These are phyloP conservation scores for Ricordea florida DNA, from an alignment of 92 coral and sea anemone species.

Conservation along the genomic window DNA sequence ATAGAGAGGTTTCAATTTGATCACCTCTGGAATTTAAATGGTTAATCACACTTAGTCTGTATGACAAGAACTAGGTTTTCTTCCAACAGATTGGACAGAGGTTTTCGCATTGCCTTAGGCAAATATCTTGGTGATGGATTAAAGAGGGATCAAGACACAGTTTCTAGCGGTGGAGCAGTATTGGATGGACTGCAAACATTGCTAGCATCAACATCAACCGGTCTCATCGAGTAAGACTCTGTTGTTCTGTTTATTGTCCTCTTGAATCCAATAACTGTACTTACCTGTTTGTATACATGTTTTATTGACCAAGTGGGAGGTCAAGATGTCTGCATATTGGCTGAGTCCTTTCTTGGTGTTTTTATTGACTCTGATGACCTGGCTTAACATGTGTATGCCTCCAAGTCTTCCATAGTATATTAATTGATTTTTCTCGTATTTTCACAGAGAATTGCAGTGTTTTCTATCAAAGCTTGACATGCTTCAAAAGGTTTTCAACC, in stretches of 20 bases:
- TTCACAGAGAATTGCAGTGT: conserved; percentile 56
- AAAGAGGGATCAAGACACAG: conserved; percentile 64
- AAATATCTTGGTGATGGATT: conserved; percentile 76
- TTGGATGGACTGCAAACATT: conserved; percentile 70
- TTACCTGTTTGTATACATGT: background rate
- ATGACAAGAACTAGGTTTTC: background rate
- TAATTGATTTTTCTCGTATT: background rate
- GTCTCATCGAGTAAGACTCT: conserved; percentile 29
- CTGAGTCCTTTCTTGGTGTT: too few species aligned
- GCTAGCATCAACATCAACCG: conserved; percentile 49
- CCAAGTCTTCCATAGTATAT: too few species aligned
- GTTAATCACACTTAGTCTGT: background rate
- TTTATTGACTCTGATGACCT: too few species aligned
- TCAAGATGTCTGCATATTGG: too few species aligned
- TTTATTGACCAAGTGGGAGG: background rate
- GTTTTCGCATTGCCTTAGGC: conserved; percentile 53
- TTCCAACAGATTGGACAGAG: conserved; percentile 52
- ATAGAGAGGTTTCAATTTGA: too few species aligned
- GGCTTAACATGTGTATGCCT: too few species aligned
- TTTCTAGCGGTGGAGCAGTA: conserved; percentile 50
- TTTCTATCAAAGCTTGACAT: conserved; percentile 58
- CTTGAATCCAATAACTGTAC: too few species aligned
- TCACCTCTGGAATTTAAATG: too few species aligned
- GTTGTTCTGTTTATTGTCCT: too few species aligned
- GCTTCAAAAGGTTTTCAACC: conserved; percentile 63